Percentiles rank a stretch among this genome's conserved stretches.
Conservation (phyloP, 2,797 vertebrate genomes). For the Scomberomorus guttatus region DNA sequence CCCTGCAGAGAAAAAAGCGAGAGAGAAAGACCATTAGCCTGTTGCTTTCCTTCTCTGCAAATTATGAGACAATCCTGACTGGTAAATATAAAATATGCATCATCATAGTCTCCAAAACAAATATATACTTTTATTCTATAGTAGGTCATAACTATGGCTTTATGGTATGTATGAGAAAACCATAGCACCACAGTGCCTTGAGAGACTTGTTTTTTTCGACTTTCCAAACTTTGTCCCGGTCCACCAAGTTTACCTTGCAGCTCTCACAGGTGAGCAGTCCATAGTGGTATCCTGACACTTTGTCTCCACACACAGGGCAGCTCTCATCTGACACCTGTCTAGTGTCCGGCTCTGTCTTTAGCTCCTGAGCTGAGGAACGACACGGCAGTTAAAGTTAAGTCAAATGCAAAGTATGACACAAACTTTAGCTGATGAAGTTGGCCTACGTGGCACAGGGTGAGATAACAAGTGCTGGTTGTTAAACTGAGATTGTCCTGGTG, state of each 20-base stretch:
- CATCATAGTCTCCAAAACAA: background rate
- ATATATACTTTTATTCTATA: background rate
- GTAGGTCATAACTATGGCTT: background rate
- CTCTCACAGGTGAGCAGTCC: constrained; percentile 90
- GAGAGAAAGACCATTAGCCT: background rate
- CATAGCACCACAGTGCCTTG: background rate
- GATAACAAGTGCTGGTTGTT: background rate
- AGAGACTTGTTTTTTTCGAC: background rate
- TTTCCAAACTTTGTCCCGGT: background rate
- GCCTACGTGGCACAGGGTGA: background rate
- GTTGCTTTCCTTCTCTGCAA: background rate
- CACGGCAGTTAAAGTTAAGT: constrained; percentile 11
- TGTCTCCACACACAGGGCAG: constrained; percentile 88
- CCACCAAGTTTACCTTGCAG: constrained; percentile 83
- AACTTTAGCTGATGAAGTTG: background rate
- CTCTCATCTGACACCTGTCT: constrained; percentile 65
- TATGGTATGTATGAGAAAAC: background rate
- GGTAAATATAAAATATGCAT: background rate
- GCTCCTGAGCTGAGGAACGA: constrained; percentile 73
- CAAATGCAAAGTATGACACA: background rate
- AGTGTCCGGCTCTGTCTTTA: constrained; percentile 67
- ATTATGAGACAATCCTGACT: background rate
- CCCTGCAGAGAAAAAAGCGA: constrained; percentile 68
- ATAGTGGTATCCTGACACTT: constrained; percentile 90
- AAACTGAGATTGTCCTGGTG: background rate